Base-by-base conservation (phyloP, 2,113 vertebrate species). In the Antigone vipio region DNA sequence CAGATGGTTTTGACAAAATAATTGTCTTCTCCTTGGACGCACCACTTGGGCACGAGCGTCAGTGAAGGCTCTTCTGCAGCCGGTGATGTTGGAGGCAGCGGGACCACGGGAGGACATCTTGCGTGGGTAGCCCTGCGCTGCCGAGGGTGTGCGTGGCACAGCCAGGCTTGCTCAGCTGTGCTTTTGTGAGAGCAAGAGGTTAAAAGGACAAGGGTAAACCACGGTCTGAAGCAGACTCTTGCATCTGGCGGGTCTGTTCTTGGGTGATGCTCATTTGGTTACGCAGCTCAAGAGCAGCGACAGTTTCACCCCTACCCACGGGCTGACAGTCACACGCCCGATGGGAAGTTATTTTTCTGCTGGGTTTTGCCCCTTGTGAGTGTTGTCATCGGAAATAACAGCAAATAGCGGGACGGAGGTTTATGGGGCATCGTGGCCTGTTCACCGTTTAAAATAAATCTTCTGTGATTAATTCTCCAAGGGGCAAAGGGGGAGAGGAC, bases 51-150 rank as follows among this genome's bases (percentile, higher is more conserved):
- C 38, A 21, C 3, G 5, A 82, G 35, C 19, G 1, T n/a, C 34
- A 12, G 68, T 29, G 45, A 49, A 85, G 52, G 21, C 32, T 16
- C 40, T 85, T 81, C 15, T 72, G 49, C 30, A 60, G 38, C 26
- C 0, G 0, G 20, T 22, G 56, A 9, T 1, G 1, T 29, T 1
- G 4, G 27, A 72, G 73, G 45, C 45, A 34, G 29, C 0, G 0
- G 60, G 34, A 40, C 60, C 1, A 0, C 3, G 22, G 47, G 32
- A 53, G 53, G 49, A 40, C 53, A 50, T 77, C 67, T 63, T 1
- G 0, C 3, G 1, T 30, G 47, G 53, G 34, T 80, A 42, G 60
- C 23, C 4, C 44, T 17, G 49, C 0, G 0, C 53, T 93, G 80
- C 53, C 1, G 1, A 47, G 42, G 56, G 35, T 19, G 13, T 0